Conservation (phyloP, 2,797 vertebrate species). For the Tarsius wallacei region DNA sequence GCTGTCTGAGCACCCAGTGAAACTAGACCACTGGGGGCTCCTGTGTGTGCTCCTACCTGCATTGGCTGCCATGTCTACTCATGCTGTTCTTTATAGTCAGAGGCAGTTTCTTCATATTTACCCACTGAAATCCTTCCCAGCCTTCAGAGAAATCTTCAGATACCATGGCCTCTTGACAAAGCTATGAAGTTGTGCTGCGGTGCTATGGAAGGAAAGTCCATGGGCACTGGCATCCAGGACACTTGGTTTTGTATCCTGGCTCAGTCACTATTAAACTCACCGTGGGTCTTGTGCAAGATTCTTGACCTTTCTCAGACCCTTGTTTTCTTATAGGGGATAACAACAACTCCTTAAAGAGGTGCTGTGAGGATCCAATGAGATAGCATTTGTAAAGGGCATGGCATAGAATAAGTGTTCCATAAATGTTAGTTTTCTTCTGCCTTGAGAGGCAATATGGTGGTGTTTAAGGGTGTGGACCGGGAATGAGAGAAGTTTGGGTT, state of each 20-base stretch:
- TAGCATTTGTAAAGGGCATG: slow-evolving; percentile 40
- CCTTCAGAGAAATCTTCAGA: background rate
- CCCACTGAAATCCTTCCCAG: background rate
- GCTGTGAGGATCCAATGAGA: background rate
- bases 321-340: slow-evolving; percentile 16
- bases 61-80: background rate
- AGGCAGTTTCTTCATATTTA: background rate
- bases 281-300: background rate
- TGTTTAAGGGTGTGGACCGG: background rate
- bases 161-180: background rate
- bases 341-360: background rate
- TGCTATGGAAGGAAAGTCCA: background rate
- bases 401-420: background rate
- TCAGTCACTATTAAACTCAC: background rate
- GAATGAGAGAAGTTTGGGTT: slow-evolving; percentile 11
- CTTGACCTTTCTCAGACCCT: slow-evolving; percentile 7
- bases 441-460: background rate
- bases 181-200: background rate
- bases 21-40: background rate
- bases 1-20: background rate
- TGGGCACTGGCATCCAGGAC: background rate
- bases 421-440: background rate
- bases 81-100: background rate
- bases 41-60: background rate
- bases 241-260: background rate